phyloP scores from a whole-genome alignment of 2,113 vertebrate species.

The Onychostoma macrolepis region DNA sequence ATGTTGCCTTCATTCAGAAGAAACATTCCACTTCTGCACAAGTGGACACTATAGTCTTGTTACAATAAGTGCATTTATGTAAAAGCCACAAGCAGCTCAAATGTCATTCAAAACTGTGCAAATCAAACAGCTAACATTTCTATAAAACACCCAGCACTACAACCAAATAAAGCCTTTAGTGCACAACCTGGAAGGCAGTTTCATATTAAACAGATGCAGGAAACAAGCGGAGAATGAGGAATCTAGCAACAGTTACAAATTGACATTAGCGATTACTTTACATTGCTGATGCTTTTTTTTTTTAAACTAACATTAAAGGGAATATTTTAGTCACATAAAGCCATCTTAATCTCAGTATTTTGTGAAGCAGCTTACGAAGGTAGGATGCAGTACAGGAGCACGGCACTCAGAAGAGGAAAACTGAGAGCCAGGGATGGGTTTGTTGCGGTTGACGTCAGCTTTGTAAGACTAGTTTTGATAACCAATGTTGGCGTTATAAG shows the following conservation, averaged over 20 bases:
- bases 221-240: background rate
- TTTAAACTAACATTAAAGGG: background rate
- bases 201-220: background rate
- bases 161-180: background rate
- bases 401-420: background rate
- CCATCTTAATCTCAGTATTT: background rate
- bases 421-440: background rate
- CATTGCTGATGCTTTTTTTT: background rate
- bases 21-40: background rate
- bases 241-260: background rate
- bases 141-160: background rate
- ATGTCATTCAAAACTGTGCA: background rate
- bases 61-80: background rate
- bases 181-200: background rate
- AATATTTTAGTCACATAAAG: background rate
- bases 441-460: background rate
- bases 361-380: background rate
- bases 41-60: background rate
- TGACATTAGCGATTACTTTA: too few species aligned
- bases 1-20: background rate
- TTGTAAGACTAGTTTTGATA: background rate
- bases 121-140: background rate
- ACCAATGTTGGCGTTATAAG: background rate
- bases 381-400: background rate
- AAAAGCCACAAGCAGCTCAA: background rate